Base-by-base conservation (phyloP, 2,888 invertebrate species). In the Eulithis testata region DNA sequence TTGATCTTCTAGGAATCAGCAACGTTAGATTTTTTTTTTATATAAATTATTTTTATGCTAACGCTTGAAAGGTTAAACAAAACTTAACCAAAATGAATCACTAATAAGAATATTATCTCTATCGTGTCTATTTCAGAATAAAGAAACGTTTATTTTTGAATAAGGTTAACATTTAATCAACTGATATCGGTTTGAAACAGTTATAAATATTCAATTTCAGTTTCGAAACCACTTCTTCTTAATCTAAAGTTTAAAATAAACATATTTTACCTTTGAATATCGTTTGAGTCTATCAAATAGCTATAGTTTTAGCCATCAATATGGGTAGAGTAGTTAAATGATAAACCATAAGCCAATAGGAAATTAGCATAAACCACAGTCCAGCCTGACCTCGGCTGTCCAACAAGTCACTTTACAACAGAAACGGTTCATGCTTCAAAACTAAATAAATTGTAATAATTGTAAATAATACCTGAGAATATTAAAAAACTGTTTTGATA, bases 361-460 rank as follows among this genome's bases (percentile, higher is more conserved):
- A 71, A 67, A 73, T 73, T 73, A 65, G 69, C 73, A 73, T 73
- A 73, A 70, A 60, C 73, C 71, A 63, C 68, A 56, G 36, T 52
- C 49, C 45, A 63, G 43, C 6, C 60, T 60, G 53, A 69, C 69
- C 69, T 69, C 68, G 59, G 51, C 64, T 53, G 72, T 69, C 66
- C 58, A 47, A 59, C 63, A 63, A 64, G 50, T 65, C 58, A 58
- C 61, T 62, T 65, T 63, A 65, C 61, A 27, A 51, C 40, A 55
- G 21, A 59, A 54, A 61, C 12, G 37, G 43, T 52, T 49, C 37
- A 51, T 12, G 40, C 8, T 40, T 40, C 9, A 9, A 31, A 3
- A 40, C 1, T 40, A 9, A 8, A 37, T 3, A 37, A 37, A 37
- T 37, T 37, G 37, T 37, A 21, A 21, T 37, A 7, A 7, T 37